Evolutionary conservation across 1,140 invertebrate genomes (phyloP).

Genomic region (Branchinecta lindahli): DNA sequence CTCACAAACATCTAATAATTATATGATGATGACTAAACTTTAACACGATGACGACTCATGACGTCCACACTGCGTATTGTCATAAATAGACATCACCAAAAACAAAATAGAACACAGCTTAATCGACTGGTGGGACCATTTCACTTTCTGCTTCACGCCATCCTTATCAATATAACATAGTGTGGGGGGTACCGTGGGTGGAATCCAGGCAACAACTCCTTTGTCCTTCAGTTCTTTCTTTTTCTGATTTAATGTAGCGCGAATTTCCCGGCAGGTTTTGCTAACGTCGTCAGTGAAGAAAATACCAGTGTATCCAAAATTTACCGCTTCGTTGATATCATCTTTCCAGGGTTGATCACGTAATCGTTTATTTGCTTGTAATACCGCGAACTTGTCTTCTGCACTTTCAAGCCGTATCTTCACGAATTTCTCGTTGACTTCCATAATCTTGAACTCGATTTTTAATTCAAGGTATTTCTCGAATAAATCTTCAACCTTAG

Average conservation of each 20-base stretch:
- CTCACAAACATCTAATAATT: not conserved
- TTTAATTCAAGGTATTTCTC: not conserved
- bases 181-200: constrained; percentile 3
- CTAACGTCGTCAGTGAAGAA: constrained; percentile 5
- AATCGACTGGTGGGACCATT: constrained; percentile 4
- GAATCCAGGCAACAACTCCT: not conserved
- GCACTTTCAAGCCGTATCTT: not conserved
- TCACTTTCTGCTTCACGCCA: not conserved
- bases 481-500: constrained; percentile 1
- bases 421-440: not conserved
- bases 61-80: no score
- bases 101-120: not conserved
- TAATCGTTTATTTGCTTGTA: not conserved
- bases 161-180: constrained; percentile 4
- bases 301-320: not conserved
- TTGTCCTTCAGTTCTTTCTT: constrained; percentile 6
- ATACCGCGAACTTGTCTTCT: constrained; percentile 1
- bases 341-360: constrained; percentile 7
- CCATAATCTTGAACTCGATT: not conserved
- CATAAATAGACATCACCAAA: no score
- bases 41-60: not conserved
- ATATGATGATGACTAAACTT: not conserved
- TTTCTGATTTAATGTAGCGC: constrained; percentile 8
- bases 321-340: not conserved
- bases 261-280: constrained; percentile 4